phyloP scores from a whole-genome alignment of 2,888 invertebrate species.

The Ornithoptera alexandrae region DNA sequence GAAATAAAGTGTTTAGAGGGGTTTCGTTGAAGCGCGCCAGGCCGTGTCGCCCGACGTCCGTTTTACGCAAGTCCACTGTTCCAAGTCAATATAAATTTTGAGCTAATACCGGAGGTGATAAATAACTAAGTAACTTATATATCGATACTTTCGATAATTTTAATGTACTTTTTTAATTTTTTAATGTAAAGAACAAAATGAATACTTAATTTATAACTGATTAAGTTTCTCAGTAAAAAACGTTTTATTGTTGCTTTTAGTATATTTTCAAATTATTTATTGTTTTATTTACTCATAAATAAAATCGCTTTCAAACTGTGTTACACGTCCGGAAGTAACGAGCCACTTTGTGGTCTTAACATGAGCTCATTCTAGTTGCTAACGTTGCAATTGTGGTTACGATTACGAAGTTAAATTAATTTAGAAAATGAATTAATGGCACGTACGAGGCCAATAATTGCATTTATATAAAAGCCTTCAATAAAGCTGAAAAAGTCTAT shows the following conservation, averaged over 20 bases:
- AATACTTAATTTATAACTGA: no score
- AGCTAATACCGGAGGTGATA: not conserved
- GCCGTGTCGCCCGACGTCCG: constrained; percentile 60
- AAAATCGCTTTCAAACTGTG: not conserved
- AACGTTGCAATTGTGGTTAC: not conserved
- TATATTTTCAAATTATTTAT: no score
- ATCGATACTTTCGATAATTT: no score
- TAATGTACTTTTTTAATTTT: no score
- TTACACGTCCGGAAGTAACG: constrained; percentile 8
- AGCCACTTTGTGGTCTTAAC: constrained; percentile 14
- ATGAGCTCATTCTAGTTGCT: constrained; percentile 3
- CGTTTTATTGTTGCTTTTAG: no score
- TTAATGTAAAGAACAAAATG: no score
- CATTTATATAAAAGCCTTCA: not conserved
- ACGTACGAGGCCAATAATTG: not conserved
- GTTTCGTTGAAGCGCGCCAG: constrained; percentile 62
- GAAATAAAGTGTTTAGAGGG: constrained; percentile 29
- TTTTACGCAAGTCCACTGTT: constrained; percentile 51
- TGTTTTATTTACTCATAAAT: no score
- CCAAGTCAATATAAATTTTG: not conserved
- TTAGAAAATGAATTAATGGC: not conserved
- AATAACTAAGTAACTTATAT: not conserved
- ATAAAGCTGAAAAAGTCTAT: no score
- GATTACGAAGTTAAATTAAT: constrained; percentile 13
- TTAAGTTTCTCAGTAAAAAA: no score